These are phyloP conservation scores for Trissolcus brochymenae DNA, from an alignment of 2,888 invertebrate species.

Conservation along the genomic window DNA sequence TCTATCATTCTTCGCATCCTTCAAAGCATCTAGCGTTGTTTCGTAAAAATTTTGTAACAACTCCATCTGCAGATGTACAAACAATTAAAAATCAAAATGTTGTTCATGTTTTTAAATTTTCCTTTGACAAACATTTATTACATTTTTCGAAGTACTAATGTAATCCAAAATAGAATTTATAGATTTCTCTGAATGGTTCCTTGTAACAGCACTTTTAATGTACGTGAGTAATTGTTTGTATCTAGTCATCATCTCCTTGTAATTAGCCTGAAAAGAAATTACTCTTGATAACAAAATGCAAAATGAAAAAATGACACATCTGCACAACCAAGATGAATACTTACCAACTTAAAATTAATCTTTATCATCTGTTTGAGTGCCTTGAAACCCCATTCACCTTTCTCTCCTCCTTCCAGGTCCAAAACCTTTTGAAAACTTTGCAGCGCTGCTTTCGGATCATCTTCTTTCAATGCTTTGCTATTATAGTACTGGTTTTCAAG, in stretches of 20 bases:
- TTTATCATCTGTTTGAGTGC: constrained; percentile 99
- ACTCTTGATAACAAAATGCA: background rate
- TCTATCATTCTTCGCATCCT: constrained; percentile 99
- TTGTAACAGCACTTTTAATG: constrained; percentile 98
- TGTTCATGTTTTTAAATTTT: background rate
- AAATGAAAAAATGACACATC: no score
- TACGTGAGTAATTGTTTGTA: constrained; percentile 98
- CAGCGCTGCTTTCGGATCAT: constrained; percentile 93
- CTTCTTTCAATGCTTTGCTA: constrained; percentile 98
- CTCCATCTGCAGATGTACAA: constrained; percentile 85
- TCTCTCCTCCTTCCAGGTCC: constrained; percentile 97
- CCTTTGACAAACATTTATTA: constrained; percentile 74
- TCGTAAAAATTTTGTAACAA: constrained; percentile 98
- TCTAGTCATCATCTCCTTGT: constrained; percentile 95
- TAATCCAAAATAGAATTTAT: constrained; percentile 99
- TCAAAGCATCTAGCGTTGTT: constrained; percentile 94
- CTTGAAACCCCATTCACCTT: constrained; percentile 99
- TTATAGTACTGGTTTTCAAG: constrained; percentile 99
- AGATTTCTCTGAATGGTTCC: constrained; percentile 99
- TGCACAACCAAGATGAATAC: constrained; percentile 60
- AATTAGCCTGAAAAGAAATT: constrained; percentile 85
- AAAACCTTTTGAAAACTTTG: constrained; percentile 96
- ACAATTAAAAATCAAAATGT: background rate
- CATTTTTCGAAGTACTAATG: constrained; percentile 99
- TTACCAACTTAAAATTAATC: constrained; percentile 97